These are phyloP conservation scores for Drosophila conformis DNA, from an alignment of 2,888 invertebrate genomes.

Conservation along the genomic window DNA sequence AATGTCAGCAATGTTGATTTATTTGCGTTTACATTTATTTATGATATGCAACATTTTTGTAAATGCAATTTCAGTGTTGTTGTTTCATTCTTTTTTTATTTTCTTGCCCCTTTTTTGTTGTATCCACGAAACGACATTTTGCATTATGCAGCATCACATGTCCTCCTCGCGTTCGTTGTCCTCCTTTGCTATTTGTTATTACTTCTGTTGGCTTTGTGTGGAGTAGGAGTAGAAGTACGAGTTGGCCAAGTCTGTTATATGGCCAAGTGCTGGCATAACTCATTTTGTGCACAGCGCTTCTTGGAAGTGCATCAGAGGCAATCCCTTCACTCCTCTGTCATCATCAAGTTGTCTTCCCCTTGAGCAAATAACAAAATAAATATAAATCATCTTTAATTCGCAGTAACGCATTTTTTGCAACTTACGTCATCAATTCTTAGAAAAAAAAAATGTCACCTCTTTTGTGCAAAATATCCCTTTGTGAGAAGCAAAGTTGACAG, in stretches of 20 bases:
- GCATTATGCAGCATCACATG: constrained; percentile 39
- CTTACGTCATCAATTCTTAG: constrained; percentile 7
- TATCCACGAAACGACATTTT: constrained; percentile 13
- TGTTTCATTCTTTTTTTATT: background rate
- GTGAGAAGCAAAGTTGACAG: background rate
- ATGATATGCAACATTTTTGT: constrained; percentile 79
- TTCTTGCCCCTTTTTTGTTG: background rate
- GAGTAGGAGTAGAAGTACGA: background rate
- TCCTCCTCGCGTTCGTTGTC: background rate
- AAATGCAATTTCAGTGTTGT: constrained; percentile 71
- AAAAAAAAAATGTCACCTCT: background rate
- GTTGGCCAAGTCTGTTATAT: constrained; percentile 33
- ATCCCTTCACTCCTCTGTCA: background rate
- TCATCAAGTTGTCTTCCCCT: background rate
- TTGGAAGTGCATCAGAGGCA: background rate
- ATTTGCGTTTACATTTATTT: constrained; percentile 79
- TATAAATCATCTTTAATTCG: background rate
- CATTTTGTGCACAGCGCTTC: constrained; percentile 23
- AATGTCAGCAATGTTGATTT: constrained; percentile 80
- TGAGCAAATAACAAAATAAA: background rate
- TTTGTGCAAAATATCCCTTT: background rate
- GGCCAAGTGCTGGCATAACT: constrained; percentile 63
- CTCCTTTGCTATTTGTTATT: constrained; percentile 2
- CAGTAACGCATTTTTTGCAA: background rate
- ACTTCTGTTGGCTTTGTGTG: background rate